Base-by-base conservation (phyloP, 2,797 vertebrate genomes). In the Iguana delicatissima region DNA sequence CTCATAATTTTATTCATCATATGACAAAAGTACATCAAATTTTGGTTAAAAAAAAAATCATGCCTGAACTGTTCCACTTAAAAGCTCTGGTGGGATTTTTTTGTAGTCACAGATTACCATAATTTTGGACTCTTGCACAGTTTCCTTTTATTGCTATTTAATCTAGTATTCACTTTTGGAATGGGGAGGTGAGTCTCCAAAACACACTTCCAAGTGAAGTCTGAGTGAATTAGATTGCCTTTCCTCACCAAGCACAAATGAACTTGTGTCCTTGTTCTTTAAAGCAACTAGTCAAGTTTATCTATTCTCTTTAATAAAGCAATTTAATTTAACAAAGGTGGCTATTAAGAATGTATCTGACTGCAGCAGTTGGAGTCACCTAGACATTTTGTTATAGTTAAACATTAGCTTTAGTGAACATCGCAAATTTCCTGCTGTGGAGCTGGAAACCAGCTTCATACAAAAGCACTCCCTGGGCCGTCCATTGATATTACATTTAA, bases 241-340 rank as follows among this genome's bases (percentile, higher is more conserved):
- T 88, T 94, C 76, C 92, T 92, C 77, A 73, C 85, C 85, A 67
- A 2, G 85, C 74, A 59, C 81, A 92, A 94, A 86, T 72, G 90
- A 94, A 92, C 46, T 35, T 32, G 0, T 85, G 64, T 89, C 92
- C 90, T 85, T 88, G 46, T 90, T 92, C 94, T 93, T 93, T 89
- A 62, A 93, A 93, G 64, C 90, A 94, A 91, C 90, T 50, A 91
- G 86, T 85, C 57, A 50, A 69, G 93, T 93, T 96, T 94, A 93
- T 95, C 92, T 95, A 80, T 89, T 91, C 92, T 89, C 91, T 95
- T 95, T 92, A 95, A 95, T 95, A 96, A 95, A 91, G 91, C 92
- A 95, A 96, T 95, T 96, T 96, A 94, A 96, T 96, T 96, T 94
- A 94, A 91, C 89, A 91, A 94, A 94, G 88, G 92, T 89, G 94